Evolutionary conservation across 2,113 vertebrate genomes (phyloP), one percentile per base, ranked within the genome.

Genomic region (Paraplagusia blochii): DNA sequence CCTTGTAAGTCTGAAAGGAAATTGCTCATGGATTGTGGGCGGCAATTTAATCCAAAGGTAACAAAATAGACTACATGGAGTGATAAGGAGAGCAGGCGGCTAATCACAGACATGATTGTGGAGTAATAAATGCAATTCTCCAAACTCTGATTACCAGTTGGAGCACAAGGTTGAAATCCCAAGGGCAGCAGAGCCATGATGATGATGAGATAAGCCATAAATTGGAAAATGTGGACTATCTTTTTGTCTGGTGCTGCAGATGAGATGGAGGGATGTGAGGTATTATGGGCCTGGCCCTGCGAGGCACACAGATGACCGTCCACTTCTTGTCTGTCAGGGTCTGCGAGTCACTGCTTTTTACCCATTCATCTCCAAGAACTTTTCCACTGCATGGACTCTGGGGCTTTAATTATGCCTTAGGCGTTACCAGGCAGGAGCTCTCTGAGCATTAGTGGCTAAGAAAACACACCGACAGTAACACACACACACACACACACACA

Each of bases 371-470:
- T 76, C 43, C 47, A 54, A 76, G 59, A 70, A 61, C 74, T 61
- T 69, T 63, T 63, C 43, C 58, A 58, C 55, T 60, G 53, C 71
- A 60, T 53, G 42, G 22, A 63, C 72, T 74, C 63, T 40, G 14
- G 51, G 80, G 74, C 48, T 82, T 77, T 79, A 83, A 82, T 86
- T 78, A 76, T 71, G 81, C 82, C 72, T 77, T 39, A 42, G 66
- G 73, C 72, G 19, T 50, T 44, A 58, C 65, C 18, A 61, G 56
- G 59, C 61, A 46, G 57, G 29, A 46, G 72, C 71, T 74, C 66
- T 64, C 63, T 5, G 9, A 66, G 67, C 73, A 81, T 76, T 73
- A 83, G 83, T 82, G 63, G 53, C 77, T 79, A 68, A 81, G 55
- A 61, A 79, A 58, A 65, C 51, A 66, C 36, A 58, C 22, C 58